Conservation (phyloP, 1,140 invertebrate genomes). For the Drosophila ironensis region DNA sequence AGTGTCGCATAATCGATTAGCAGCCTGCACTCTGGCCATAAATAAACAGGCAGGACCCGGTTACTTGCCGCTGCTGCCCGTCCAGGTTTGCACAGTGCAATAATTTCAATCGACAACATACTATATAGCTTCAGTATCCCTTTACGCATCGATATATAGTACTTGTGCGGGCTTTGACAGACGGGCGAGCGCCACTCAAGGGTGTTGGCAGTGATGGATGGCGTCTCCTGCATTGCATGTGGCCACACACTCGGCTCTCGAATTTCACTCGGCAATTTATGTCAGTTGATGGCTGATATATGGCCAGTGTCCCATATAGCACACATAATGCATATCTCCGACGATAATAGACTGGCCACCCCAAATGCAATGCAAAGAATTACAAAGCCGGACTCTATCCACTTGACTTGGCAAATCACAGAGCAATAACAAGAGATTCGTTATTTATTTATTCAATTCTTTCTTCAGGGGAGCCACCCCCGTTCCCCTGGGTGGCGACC, state of each 20-base stretch:
- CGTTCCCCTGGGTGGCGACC: conserved; percentile 38
- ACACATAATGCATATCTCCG: conserved; percentile 6
- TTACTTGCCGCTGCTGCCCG: too few species aligned
- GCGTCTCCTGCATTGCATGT: conserved; percentile 12
- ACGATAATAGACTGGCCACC: conserved; percentile 49
- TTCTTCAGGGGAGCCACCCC: not conserved
- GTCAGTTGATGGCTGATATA: conserved; percentile 68
- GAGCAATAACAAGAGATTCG: conserved; percentile 68
- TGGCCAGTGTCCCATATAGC: conserved; percentile 37
- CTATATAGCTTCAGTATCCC: not conserved
- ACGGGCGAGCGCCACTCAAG: conserved; percentile 23
- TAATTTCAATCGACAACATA: conserved; percentile 71
- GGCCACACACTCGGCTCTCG: not conserved
- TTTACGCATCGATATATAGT: conserved; percentile 41
- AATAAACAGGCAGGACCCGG: conserved; percentile 55
- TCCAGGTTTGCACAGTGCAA: conserved; percentile 58
- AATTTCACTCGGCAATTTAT: conserved; percentile 66
- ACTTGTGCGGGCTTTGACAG: conserved; percentile 55
- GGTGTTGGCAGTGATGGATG: conserved; percentile 76
- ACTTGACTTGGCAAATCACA: conserved; percentile 72
- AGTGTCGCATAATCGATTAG: conserved; percentile 72
- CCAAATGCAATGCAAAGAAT: not conserved
- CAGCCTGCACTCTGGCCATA: conserved; percentile 45
- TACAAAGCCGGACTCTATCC: conserved; percentile 38
- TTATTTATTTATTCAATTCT: conserved; percentile 71